Evolutionary conservation across 2,888 invertebrate genomes (phyloP), one percentile per base, ranked within the genome.

Genomic region (Drosophila colorata): DNA sequence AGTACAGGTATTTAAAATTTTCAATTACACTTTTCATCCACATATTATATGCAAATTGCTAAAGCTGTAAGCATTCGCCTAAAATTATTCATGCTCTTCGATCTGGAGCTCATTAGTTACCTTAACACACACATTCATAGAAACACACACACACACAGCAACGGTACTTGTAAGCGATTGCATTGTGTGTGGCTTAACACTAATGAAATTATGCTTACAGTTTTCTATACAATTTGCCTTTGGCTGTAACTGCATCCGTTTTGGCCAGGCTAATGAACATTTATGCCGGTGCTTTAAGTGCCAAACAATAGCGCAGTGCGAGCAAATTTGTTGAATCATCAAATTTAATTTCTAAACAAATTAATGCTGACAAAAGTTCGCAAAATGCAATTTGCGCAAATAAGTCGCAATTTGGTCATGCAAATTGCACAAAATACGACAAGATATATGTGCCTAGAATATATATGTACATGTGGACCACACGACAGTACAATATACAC

Each of bases 311-410:
- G 31, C 55, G 8, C 16, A 56, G 33, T 53, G 63, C 56, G 16
- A 28, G 31, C 66, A 70, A 70, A 82, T 82, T 82, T 78, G 83
- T 63, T 56, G 60, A 66, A 69, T 68, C 71, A 78, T 74, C 73
- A 69, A 83, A 80, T 80, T 74, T 69, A 77, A 84, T 87, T 88
- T 68, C 52, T 41, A 75, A 82, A 79, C 82, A 86, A 79, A 88
- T 86, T 75, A 81, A 59, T 67, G 83, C 71, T 56, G 67, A 47
- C 69, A 71, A 69, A 78, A 80, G 64, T 76, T 61, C 72, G 67
- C 72, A 73, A 63, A 65, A 71, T 69, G 60, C 59, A 58, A 75
- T 72, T 75, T 75, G 74, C 20, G 43, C 53, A 55, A 55, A 53
- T 66, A 65, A 66, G 53, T 65, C 31, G 48, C 18, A 57, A 74